These are phyloP conservation scores for Lymantria monacha DNA, from an alignment of 2,888 invertebrate species.

Conservation along the genomic window DNA sequence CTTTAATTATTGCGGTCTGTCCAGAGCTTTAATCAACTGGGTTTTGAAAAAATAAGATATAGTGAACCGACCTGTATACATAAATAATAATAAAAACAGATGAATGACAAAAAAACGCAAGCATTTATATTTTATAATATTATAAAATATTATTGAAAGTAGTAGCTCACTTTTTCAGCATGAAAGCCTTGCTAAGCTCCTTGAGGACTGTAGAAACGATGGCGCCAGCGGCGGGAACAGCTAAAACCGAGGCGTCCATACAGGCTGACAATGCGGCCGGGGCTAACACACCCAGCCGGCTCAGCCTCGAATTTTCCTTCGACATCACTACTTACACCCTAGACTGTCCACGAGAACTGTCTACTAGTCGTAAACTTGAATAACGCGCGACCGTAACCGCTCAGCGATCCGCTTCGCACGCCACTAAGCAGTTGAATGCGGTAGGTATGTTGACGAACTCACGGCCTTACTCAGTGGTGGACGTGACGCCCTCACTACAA, in stretches of 20 bases:
- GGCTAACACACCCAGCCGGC: constrained; percentile 70
- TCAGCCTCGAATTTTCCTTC: constrained; percentile 55
- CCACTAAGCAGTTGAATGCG: constrained; percentile 56
- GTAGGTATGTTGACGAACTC: constrained; percentile 1
- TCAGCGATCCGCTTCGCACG: constrained; percentile 75
- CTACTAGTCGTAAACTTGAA: constrained; percentile 23
- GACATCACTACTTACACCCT: constrained; percentile 55
- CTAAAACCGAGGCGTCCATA: constrained; percentile 74
- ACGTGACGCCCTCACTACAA: constrained; percentile 19
- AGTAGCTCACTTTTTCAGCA: constrained; percentile 74
- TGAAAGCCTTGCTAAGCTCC: constrained; percentile 76
- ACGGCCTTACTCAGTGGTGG: constrained; percentile 15
- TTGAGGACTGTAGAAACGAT: constrained; percentile 74
- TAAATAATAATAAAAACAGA: too few relatives aligned
- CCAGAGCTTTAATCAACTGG: too few relatives aligned
- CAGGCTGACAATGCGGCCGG: constrained; percentile 73
- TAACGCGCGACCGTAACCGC: constrained; percentile 69
- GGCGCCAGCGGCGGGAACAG: constrained; percentile 74
- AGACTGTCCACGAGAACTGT: constrained; percentile 20
- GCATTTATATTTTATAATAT: too few relatives aligned
- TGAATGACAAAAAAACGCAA: too few relatives aligned
- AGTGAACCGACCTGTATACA: too few relatives aligned
- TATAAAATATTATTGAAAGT: too few relatives aligned
- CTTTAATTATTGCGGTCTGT: too few relatives aligned
- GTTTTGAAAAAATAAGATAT: too few relatives aligned